These are phyloP conservation scores for Margarornis squamiger DNA, from an alignment of 2,797 vertebrate species.

Conservation along the genomic window DNA sequence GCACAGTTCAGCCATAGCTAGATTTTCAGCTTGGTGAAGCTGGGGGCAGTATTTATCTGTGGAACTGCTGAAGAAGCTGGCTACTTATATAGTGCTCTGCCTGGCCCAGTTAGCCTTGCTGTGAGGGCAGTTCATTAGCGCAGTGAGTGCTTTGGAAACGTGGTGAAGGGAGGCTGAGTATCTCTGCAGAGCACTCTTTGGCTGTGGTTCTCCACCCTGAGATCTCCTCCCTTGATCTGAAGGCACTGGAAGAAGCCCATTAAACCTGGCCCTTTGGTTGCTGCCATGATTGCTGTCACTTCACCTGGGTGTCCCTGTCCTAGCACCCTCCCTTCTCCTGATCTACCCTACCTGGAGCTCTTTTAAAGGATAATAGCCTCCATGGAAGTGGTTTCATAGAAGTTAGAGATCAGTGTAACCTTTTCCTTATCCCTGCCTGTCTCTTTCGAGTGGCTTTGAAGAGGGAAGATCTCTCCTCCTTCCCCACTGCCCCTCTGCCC, in stretches of 20 bases:
- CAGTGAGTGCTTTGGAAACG: not conserved
- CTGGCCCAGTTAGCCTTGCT: not conserved
- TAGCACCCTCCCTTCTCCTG: not conserved
- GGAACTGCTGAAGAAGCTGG: not conserved
- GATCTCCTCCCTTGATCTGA: not conserved
- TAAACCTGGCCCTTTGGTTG: not conserved
- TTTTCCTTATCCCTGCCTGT: not conserved
- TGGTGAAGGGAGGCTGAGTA: not conserved
- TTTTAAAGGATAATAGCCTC: not conserved
- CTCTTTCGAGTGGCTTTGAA: not conserved
- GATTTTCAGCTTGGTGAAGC: not conserved
- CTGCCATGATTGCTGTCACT: fast-evolving
- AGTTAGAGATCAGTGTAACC: not conserved
- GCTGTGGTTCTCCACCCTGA: not conserved
- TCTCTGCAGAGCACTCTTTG: not conserved
- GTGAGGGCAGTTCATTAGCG: not conserved
- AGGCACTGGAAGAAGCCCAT: not conserved
- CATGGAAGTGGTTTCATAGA: not conserved
- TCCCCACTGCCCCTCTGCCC: not conserved
- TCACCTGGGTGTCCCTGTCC: not conserved
- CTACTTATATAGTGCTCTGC: not conserved
- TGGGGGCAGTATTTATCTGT: not conserved
- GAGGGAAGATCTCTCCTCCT: not conserved
- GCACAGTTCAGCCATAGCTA: not conserved
- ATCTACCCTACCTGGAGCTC: not conserved